Evolutionary conservation across 2,113 vertebrate species (phyloP), one percentile per base, ranked within the genome.

Genomic region (Hiodon tergisus): DNA sequence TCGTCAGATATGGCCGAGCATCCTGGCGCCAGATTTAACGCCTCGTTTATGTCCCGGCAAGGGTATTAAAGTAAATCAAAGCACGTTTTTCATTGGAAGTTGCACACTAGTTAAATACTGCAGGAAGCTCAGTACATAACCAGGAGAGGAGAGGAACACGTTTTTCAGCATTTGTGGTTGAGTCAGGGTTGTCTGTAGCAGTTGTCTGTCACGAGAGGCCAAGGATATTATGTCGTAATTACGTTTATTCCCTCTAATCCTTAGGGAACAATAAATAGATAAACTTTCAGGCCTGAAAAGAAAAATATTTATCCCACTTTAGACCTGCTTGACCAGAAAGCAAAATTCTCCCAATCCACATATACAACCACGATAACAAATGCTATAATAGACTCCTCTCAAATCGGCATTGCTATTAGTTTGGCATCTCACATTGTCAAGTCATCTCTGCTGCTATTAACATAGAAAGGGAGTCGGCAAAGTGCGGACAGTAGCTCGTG

Each of bases 51-150:
- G 78, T 77, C 70, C 81, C 75, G 55, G 55, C 16, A 2, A n/a
- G 73, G 76, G 67, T 65, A 83, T 81, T 82, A 84, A 55, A 74
- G 75, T 82, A 77, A 82, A 82, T 78, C 2, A 60, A 83, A 58
- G 14, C 4, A 60, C 31, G 66, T 61, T 85, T 78, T 78, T 80
- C 82, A 83, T 53, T 54, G 78, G 75, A 61, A 50, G 16, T 69
- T 76, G 67, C 63, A 58, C 70, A 80, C 71, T 73, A 80, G 76
- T 83, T 79, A 82, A 85, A 77, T 67, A 80, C 58, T 75, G 48
- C 66, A 78, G 77, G 65, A 80, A 78, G 78, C 70, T 72, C 61
- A 78, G 81, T 81, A 72, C 80, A 82, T 79, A 71, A 55, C 46
- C 54, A 60, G 55, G 74, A 53, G 75, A 59, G 69, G 81, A 67